phyloP scores from a whole-genome alignment of 2,888 invertebrate genomes.

The Apotomis capreana region DNA sequence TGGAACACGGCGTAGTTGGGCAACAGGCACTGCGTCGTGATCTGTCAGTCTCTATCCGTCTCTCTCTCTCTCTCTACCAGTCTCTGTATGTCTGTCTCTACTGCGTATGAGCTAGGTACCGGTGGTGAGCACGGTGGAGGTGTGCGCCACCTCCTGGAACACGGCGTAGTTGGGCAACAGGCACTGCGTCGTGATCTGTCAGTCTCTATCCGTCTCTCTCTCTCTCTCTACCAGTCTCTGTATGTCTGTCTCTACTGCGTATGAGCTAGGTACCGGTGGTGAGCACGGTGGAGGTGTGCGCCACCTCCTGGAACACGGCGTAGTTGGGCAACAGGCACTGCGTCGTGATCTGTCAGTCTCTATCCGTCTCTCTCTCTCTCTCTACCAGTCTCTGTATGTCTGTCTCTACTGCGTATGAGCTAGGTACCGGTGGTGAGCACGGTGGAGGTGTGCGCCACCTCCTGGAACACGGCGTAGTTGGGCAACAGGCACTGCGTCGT shows the following conservation, averaged over 20 bases:
- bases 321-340: slow-evolving; percentile 84
- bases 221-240: too few relatives aligned
- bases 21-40: slow-evolving; percentile 54
- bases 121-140: slow-evolving; percentile 88
- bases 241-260: slow-evolving; percentile 61
- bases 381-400: too few relatives aligned
- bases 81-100: background rate
- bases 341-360: background rate
- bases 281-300: slow-evolving; percentile 89
- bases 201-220: too few relatives aligned
- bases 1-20: slow-evolving; percentile 92
- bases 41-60: too few relatives aligned
- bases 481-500: slow-evolving; percentile 54
- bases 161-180: slow-evolving; percentile 87
- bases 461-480: slow-evolving; percentile 93
- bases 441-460: slow-evolving; percentile 90
- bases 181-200: slow-evolving; percentile 54
- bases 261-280: slow-evolving; percentile 72
- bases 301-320: slow-evolving; percentile 92
- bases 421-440: slow-evolving; percentile 83
- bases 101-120: slow-evolving; percentile 61
- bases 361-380: too few relatives aligned
- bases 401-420: slow-evolving; percentile 61
- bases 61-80: too few relatives aligned
- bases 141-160: slow-evolving; percentile 92